These are phyloP conservation scores for Lepidurus couesii DNA, from an alignment of 1,140 invertebrate species.

Conservation along the genomic window DNA sequence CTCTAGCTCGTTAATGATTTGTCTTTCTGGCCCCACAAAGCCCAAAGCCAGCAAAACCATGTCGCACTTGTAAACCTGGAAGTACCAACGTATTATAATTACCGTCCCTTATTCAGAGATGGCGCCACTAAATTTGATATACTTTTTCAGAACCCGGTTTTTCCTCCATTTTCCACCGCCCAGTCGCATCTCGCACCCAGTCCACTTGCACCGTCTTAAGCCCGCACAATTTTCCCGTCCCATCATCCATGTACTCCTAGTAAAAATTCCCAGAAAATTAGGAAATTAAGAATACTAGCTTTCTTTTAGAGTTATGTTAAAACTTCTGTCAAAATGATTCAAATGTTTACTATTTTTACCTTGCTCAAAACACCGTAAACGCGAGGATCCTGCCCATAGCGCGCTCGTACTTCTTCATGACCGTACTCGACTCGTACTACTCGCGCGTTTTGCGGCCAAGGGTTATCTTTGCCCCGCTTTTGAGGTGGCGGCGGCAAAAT, in stretches of 20 bases:
- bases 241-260: constrained; percentile 87
- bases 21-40: constrained; percentile 92
- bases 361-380: constrained; percentile 89
- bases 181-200: constrained; percentile 82
- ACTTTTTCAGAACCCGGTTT: constrained; percentile 70
- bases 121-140: constrained; percentile 29
- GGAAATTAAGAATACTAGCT: neutral
- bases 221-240: constrained; percentile 79
- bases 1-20: constrained; percentile 76
- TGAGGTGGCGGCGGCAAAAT: constrained; percentile 87
- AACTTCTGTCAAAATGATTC: no score
- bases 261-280: constrained; percentile 32
- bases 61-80: constrained; percentile 72
- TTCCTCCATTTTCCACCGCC: constrained; percentile 92
- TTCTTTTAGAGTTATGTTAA: no score
- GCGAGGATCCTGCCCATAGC: constrained; percentile 87
- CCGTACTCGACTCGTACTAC: constrained; percentile 98
- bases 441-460: constrained; percentile 96
- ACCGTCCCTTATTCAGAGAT: neutral
- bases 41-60: constrained; percentile 96
- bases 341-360: constrained; percentile 44
- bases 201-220: constrained; percentile 84
- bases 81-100: constrained; percentile 24
- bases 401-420: constrained; percentile 90
- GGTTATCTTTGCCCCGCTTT: constrained; percentile 75